Evolutionary conservation across 2,113 vertebrate species (phyloP).

Genomic region (Onychostoma macrolepis): DNA sequence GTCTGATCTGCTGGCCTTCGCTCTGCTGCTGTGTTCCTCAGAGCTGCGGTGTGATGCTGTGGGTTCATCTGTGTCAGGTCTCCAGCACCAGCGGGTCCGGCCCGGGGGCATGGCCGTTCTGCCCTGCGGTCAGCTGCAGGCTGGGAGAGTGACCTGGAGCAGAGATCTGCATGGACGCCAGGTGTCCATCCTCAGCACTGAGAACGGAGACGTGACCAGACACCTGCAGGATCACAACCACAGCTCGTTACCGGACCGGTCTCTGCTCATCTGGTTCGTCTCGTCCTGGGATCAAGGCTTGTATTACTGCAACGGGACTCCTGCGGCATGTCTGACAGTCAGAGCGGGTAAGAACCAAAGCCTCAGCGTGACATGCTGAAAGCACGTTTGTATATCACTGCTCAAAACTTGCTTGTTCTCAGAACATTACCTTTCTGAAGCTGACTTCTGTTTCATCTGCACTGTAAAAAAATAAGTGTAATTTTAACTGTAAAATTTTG

Average conservation of each 20-base stretch:
- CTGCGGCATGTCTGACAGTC: constrained; percentile 19
- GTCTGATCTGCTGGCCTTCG: neutral
- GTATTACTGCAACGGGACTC: constrained; percentile 17
- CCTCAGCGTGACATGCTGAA: neutral
- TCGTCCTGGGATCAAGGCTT: constrained; percentile 6
- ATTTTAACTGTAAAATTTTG: no score
- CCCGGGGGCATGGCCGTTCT: neutral
- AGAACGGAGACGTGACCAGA: constrained; percentile 5
- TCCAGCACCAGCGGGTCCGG: constrained; percentile 18
- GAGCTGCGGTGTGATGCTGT: neutral
- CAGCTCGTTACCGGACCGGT: neutral
- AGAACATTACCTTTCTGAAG: no score
- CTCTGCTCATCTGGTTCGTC: constrained; percentile 32
- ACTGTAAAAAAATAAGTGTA: no score
- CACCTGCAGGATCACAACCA: constrained; percentile 9
- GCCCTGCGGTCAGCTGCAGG: constrained; percentile 19
- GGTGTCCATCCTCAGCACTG: constrained; percentile 27
- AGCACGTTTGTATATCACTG: no score
- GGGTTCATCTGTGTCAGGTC: neutral
- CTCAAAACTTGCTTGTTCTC: no score
- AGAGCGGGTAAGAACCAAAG: neutral
- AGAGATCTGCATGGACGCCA: constrained; percentile 30
- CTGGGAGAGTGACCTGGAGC: constrained; percentile 39
- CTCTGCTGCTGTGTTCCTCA: neutral
- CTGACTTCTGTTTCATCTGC: no score